Base-by-base conservation (phyloP, 2,113 vertebrate genomes). In the Halcyon senegalensis region DNA sequence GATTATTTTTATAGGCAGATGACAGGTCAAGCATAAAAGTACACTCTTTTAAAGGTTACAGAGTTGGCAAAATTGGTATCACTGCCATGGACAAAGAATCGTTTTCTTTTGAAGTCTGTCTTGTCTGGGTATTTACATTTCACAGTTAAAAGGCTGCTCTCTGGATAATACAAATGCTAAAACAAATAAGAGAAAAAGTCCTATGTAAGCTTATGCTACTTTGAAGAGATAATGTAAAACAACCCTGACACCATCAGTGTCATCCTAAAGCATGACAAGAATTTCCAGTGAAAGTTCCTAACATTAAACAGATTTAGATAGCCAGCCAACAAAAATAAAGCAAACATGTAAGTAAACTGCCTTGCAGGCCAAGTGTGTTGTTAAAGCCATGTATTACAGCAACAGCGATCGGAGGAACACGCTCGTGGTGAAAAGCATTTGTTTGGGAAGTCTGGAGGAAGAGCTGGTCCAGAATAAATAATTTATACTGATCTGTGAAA, bases 101-200 rank as follows among this genome's bases (percentile, higher is more conserved):
- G 11, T 37, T 76, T 91, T 66, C 82, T 87, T 97, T 91, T 97
- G 93, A 97, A 94, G 96, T 93, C 66, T 91, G 53, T 9, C 5
- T 48, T 94, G 90, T 82, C 96, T 97, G 86, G 83, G 68, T 96
- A 87, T 93, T 97, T 95, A 95, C 91, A 95, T 92, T 90, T 95
- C 79, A 63, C 85, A 86, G 84, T 92, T 96, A 95, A 95, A 96
- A 96, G 92, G 85, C 76, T 93, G 75, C 62, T 92, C 89, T 95
- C 89, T 81, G 75, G 69, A 92, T 90, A 96, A 95, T 84, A 89
- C 9, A 63, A 93, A 89, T 63, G 75, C 87, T 92, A 90, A 96
- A 92, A 89, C 72, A 96, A 96, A 43, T 83, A 85, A 70, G 44
- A 86, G 55, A 74, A 92, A 75, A 92, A 91, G 68, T 79, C 76